Conservation (phyloP, 2,888 invertebrate genomes). For the Leptura quadrifasciata region DNA sequence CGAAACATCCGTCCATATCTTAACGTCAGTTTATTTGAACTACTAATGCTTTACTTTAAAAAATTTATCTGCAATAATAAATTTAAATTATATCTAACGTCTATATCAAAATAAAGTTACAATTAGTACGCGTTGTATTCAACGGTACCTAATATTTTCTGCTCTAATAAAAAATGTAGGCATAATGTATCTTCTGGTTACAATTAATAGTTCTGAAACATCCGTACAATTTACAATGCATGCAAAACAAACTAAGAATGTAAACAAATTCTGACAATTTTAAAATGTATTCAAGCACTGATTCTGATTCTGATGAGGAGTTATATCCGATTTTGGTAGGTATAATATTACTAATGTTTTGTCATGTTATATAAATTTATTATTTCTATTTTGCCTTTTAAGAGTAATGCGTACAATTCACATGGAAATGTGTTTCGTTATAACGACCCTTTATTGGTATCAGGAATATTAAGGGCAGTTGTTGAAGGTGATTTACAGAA, state of each 20-base stretch:
- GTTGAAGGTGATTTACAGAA: conserved; percentile 54
- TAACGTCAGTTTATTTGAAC: no score
- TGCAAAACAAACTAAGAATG: not conserved
- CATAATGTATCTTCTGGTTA: not conserved
- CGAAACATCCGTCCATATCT: not conserved
- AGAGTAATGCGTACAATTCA: conserved; percentile 26
- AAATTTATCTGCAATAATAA: no score
- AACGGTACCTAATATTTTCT: no score
- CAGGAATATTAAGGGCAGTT: conserved; percentile 58
- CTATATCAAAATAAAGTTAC: no score
- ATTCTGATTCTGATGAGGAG: conserved; percentile 43
- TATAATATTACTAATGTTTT: not conserved
- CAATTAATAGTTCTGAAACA: not conserved
- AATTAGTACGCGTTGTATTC: no score
- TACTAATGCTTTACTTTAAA: no score
- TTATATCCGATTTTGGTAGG: conserved; percentile 43
- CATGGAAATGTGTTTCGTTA: conserved; percentile 51
- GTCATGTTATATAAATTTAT: not conserved
- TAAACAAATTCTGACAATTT: not conserved
- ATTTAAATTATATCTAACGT: no score
- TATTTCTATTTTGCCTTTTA: conserved; percentile 5
- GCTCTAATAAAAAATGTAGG: not conserved
- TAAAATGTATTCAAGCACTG: conserved; percentile 36
- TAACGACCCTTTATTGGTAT: conserved; percentile 55
- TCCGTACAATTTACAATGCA: not conserved